phyloP scores from a whole-genome alignment of 2,113 vertebrate genomes.

The Strigops habroptila region DNA sequence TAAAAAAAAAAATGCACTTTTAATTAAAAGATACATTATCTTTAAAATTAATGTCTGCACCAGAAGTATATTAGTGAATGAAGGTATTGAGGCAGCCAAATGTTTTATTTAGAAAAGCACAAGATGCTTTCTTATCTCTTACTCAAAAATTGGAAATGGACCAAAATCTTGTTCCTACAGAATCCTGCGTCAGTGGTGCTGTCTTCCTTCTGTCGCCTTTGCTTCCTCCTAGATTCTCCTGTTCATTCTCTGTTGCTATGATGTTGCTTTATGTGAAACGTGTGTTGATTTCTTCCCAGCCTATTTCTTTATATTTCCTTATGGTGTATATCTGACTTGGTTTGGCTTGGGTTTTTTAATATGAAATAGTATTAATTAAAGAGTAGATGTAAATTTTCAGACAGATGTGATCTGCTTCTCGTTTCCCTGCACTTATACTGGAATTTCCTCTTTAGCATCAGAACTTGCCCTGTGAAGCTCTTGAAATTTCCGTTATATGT shows the following conservation, averaged over 20 bases:
- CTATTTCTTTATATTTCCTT: background rate
- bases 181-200: background rate
- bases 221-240: background rate
- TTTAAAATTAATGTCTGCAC: background rate
- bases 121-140: background rate
- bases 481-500: background rate
- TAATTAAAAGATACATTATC: slow-evolving; percentile 27
- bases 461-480: background rate
- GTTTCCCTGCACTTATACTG: background rate
- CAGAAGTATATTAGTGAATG: background rate
- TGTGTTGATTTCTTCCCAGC: background rate
- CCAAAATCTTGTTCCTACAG: background rate
- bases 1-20: background rate
- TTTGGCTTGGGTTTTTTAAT: background rate
- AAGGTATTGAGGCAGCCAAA: background rate
- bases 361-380: background rate
- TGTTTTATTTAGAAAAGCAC: background rate
- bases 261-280: background rate
- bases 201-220: background rate
- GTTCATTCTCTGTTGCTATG: background rate
- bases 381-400: background rate
- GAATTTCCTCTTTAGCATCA: background rate
- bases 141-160: background rate
- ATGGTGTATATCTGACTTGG: background rate
- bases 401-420: background rate